Conservation (phyloP, 1,140 invertebrate genomes). For the Rhyzopertha dominica region DNA sequence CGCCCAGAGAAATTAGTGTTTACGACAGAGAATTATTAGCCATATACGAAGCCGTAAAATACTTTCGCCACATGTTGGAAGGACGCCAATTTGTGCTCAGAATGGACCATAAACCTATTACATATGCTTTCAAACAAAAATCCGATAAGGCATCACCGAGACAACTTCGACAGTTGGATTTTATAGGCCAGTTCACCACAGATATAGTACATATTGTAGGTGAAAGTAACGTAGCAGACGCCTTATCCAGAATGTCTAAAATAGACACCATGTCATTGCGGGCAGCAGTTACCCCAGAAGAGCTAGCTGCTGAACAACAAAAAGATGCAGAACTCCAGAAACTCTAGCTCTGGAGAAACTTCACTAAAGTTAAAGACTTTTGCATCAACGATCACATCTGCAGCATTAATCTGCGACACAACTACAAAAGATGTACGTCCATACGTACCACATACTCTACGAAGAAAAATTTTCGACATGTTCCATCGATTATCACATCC, state of each 20-base stretch:
- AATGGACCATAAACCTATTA: slow-evolving; percentile 28
- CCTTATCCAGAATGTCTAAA: slow-evolving; percentile 32
- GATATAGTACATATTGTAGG: slow-evolving; percentile 39
- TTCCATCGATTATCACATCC: slow-evolving; percentile 31
- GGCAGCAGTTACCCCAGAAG: slow-evolving; percentile 9
- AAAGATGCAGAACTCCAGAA: slow-evolving; percentile 10
- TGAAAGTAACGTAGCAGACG: slow-evolving; percentile 31
- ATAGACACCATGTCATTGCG: slow-evolving; percentile 22
- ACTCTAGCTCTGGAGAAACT: slow-evolving; percentile 12
- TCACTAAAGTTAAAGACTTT: slow-evolving; percentile 11
- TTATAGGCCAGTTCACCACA: slow-evolving; percentile 35
- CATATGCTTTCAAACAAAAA: slow-evolving; percentile 18
- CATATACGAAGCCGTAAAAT: slow-evolving; percentile 37
- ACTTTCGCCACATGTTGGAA: slow-evolving; percentile 32
- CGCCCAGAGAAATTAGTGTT: slow-evolving; percentile 39
- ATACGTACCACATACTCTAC: slow-evolving; percentile 24
- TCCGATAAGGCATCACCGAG: slow-evolving; percentile 24
- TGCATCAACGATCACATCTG: too few species aligned
- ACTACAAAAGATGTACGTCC: slow-evolving; percentile 25
- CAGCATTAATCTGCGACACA: too few species aligned
- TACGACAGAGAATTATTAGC: slow-evolving; percentile 48
- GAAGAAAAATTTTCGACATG: slow-evolving; percentile 17
- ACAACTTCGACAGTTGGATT: slow-evolving; percentile 32
- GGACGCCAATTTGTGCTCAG: slow-evolving; percentile 19
- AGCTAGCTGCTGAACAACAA: slow-evolving; percentile 5